Evolutionary conservation across 1,140 invertebrate species (phyloP).

Genomic region (Paramacrobiotus metropolitanus): DNA sequence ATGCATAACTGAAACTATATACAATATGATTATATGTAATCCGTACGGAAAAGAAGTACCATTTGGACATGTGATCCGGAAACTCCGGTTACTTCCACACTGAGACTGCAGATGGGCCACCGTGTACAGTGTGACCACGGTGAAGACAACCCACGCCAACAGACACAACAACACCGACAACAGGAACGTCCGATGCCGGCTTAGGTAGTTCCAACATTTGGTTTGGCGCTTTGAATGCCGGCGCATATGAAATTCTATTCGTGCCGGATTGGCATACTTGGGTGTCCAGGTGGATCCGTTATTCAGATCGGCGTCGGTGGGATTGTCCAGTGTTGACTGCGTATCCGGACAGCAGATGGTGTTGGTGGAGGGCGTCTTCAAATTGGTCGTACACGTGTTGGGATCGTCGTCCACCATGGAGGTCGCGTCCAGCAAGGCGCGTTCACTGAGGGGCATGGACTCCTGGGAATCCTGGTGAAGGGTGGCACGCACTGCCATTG

Average conservation of each 20-base stretch:
- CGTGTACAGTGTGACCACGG: neutral
- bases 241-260: too few relatives aligned
- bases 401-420: neutral
- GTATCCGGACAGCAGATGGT: neutral
- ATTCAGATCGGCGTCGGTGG: neutral
- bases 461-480: too few relatives aligned
- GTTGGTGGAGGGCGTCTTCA: neutral
- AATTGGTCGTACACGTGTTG: neutral
- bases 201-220: neutral
- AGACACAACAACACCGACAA: neutral
- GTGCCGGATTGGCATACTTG: too few relatives aligned
- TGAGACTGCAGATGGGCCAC: neutral
- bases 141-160: neutral
- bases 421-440: too few relatives aligned
- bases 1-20: too few relatives aligned
- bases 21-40: too few relatives aligned
- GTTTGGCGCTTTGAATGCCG: neutral
- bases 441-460: too few relatives aligned
- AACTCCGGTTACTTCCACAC: neutral
- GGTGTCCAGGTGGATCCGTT: neutral
- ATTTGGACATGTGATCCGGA: too few relatives aligned
- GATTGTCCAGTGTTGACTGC: neutral
- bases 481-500: too few relatives aligned
- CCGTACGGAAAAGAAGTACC: too few relatives aligned
- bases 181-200: neutral